These are phyloP conservation scores for Drosophila hawaiiensis DNA, from an alignment of 2,888 invertebrate genomes.

Conservation along the genomic window DNA sequence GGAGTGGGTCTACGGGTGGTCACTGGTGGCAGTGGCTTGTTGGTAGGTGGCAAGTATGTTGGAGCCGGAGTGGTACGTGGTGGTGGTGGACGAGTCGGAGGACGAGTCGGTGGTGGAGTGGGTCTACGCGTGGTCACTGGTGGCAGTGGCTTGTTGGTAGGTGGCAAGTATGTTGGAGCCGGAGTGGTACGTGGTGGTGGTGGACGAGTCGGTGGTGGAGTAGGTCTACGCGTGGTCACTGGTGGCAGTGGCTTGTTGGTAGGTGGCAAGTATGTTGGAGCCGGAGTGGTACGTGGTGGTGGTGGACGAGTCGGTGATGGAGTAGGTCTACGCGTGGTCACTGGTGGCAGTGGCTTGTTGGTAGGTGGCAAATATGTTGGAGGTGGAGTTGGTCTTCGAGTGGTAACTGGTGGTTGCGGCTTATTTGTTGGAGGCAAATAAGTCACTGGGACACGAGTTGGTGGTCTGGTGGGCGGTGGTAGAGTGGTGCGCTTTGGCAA, in stretches of 20 bases:
- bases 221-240: constrained; percentile 47
- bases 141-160: constrained; percentile 47
- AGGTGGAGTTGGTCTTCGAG: constrained; percentile 46
- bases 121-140: constrained; percentile 50
- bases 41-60: constrained; percentile 29
- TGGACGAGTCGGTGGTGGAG: constrained; percentile 32
- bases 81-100: constrained; percentile 1
- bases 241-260: constrained; percentile 51
- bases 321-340: constrained; percentile 37
- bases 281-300: constrained; percentile 41
- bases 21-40: constrained; percentile 40
- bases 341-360: constrained; percentile 40
- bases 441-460: constrained; percentile 49
- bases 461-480: constrained; percentile 58
- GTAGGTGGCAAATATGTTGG: constrained; percentile 34
- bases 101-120: constrained; percentile 4
- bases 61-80: constrained; percentile 8
- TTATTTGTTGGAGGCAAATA: constrained; percentile 61
- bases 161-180: constrained; percentile 57
- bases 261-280: constrained; percentile 59
- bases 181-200: constrained; percentile 34
- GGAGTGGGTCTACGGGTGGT: constrained; percentile 39
- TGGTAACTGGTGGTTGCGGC: constrained; percentile 57
- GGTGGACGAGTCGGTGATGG: constrained; percentile 6
- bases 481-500: constrained; percentile 58